These are phyloP conservation scores for Uropsilus gracilis DNA, from an alignment of 2,113 vertebrate species.

Conservation along the genomic window DNA sequence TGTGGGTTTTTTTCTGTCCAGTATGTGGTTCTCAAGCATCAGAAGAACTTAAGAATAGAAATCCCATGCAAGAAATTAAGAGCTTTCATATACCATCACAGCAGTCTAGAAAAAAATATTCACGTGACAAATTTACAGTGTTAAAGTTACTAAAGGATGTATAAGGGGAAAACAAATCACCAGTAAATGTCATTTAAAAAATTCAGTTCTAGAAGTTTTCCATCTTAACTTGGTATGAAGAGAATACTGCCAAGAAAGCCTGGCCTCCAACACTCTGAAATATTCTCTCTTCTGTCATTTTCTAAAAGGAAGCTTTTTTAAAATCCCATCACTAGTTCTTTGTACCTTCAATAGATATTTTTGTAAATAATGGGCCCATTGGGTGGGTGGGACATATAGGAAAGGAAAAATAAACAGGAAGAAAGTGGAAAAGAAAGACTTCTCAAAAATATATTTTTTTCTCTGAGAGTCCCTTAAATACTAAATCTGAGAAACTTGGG, in stretches of 20 bases:
- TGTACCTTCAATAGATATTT: not conserved
- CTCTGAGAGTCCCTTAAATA: not conserved
- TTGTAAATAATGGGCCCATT: not conserved
- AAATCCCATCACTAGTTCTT: not conserved
- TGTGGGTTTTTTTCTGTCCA: not conserved
- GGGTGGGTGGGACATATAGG: not conserved
- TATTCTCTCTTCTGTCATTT: not conserved
- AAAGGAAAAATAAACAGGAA: not conserved
- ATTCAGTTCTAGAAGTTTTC: conserved; percentile 4
- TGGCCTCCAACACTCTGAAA: not conserved
- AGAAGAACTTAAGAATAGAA: not conserved
- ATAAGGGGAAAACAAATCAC: not conserved
- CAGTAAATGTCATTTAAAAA: conserved; percentile 39
- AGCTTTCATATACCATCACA: not conserved
- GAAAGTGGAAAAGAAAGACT: not conserved
- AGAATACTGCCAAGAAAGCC: not conserved
- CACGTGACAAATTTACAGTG: not conserved
- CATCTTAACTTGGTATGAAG: not conserved
- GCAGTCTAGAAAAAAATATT: not conserved
- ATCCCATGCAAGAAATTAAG: not conserved
- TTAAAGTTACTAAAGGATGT: conserved; percentile 42
- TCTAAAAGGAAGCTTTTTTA: not conserved
- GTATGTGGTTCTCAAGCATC: not conserved
- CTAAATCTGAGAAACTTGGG: not conserved
- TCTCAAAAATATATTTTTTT: conserved; percentile 2